These are phyloP conservation scores for Oriolus oriolus DNA, from an alignment of 2,113 vertebrate genomes.

Conservation along the genomic window DNA sequence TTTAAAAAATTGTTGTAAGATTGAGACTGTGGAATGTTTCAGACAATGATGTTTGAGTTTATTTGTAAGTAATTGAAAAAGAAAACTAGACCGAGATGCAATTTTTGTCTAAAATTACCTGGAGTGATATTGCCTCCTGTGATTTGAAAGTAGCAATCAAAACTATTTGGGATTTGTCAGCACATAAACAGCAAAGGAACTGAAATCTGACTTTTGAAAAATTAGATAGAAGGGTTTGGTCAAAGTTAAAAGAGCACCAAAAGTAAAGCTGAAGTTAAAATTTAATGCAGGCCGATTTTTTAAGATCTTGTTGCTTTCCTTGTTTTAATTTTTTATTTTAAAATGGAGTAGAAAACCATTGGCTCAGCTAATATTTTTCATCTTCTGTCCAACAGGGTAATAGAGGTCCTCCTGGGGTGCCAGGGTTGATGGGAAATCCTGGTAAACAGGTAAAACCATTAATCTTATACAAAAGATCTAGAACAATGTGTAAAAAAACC, in stretches of 20 bases:
- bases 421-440: slow-evolving; percentile 87
- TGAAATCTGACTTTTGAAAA: neutral
- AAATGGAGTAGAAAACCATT: neutral
- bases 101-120: neutral
- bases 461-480: neutral
- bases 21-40: neutral
- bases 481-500: neutral
- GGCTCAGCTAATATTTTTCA: neutral
- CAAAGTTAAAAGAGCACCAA: neutral
- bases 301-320: neutral
- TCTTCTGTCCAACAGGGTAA: slow-evolving; percentile 76
- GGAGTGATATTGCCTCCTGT: neutral
- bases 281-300: neutral
- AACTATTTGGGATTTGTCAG: neutral
- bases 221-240: neutral
- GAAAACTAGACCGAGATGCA: neutral
- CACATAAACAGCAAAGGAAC: neutral
- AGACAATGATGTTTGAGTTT: neutral
- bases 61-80: neutral
- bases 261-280: neutral
- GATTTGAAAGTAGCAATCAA: neutral
- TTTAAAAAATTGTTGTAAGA: neutral
- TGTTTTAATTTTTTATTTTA: neutral
- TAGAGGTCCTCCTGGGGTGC: slow-evolving; percentile 77
- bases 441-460: slow-evolving; percentile 84